Percentiles rank a stretch among this genome's conserved stretches.
phyloP scores from a whole-genome alignment of 2,797 vertebrate species.

The Setipinna tenuifilis region DNA sequence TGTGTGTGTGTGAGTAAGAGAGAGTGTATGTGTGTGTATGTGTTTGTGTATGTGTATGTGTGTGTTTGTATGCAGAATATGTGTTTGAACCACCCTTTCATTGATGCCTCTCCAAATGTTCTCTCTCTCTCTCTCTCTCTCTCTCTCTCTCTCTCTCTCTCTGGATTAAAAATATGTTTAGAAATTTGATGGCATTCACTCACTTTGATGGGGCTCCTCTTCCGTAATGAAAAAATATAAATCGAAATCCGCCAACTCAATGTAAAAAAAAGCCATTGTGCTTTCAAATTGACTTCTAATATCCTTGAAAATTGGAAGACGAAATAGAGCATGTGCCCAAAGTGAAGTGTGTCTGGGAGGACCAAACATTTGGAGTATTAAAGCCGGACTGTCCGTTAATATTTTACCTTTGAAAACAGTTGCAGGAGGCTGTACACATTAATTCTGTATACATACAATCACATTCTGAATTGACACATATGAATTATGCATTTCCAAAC shows the following conservation, averaged over 20 bases:
- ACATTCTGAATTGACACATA: slow-evolving; percentile 71
- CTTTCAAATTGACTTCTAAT: slow-evolving; percentile 60
- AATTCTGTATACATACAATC: slow-evolving; percentile 67
- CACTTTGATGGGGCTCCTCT: slow-evolving; percentile 51
- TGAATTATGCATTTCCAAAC: slow-evolving; percentile 80
- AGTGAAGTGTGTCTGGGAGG: slow-evolving; percentile 20
- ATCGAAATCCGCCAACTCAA: slow-evolving; percentile 56
- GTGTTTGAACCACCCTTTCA: slow-evolving; percentile 52
- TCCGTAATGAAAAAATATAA: slow-evolving; percentile 56
- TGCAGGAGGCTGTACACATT: slow-evolving; percentile 62
- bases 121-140: slow-evolving; percentile 47
- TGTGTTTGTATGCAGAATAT: neutral
- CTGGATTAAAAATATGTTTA: slow-evolving; percentile 44
- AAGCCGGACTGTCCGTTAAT: slow-evolving; percentile 60
- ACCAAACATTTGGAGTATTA: slow-evolving; percentile 30
- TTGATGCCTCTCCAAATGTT: slow-evolving; percentile 74
- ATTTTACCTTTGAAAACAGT: slow-evolving; percentile 65
- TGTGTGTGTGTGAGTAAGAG: too few species aligned
- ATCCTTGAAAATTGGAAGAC: slow-evolving; percentile 54
- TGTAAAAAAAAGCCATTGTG: slow-evolving; percentile 47
- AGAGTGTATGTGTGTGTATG: neutral
- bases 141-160: slow-evolving; percentile 31
- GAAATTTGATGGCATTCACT: slow-evolving; percentile 52
- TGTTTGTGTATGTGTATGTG: neutral
- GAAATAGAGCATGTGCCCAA: slow-evolving; percentile 29